Base-by-base conservation (phyloP, 2,797 vertebrate genomes). In the Pseudochaenichthys georgianus region DNA sequence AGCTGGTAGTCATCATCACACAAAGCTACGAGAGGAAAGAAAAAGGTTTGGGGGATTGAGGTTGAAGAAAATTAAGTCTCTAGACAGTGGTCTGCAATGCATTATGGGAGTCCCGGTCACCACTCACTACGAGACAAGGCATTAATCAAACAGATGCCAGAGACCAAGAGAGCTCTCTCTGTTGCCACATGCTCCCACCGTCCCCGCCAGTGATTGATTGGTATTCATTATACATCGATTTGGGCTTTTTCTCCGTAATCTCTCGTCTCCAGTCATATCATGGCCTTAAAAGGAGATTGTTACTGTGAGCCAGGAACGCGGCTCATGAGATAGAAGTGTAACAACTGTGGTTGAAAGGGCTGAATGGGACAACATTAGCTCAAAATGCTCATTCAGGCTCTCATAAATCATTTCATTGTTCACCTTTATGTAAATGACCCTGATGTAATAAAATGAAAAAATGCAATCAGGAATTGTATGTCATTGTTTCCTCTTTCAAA, bases 61-160 rank as follows among this genome's bases (percentile, higher is more conserved):
- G 81, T 61, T 54, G 81, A 82, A 67, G 82, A 86, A 92, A 91
- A 93, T 90, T 50, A 88, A 85, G 84, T 90, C 91, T 91, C 91
- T 58, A 85, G 89, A 92, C 86, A 90, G 76, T 81, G 80, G 81
- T 85, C 58, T 82, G 88, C 89, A 86, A 87, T 87, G 90, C 83
- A 92, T 93, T 91, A 76, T 88, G 84, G 88, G 87, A 87, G 82
- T 78, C 84, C 67, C 45, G 72, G 86, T 87, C 77, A 77, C 73
- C 78, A 84, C 54, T 67, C 70, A 63, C 62, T 43, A 72, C 19
- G 28, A 90, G 88, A 84, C 83, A 50, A 85, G 70, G 81, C 87
- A 94, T 94, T 92, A 91, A 94, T 94, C 93, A 94, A 87, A 82
- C 78, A 67, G 72, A 89, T 84, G 82, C 88, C 83, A 82, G 88